Evolutionary conservation across 2,888 invertebrate genomes (phyloP), one percentile per base, ranked within the genome.

Genomic region (Caenorhabditis angaria): DNA sequence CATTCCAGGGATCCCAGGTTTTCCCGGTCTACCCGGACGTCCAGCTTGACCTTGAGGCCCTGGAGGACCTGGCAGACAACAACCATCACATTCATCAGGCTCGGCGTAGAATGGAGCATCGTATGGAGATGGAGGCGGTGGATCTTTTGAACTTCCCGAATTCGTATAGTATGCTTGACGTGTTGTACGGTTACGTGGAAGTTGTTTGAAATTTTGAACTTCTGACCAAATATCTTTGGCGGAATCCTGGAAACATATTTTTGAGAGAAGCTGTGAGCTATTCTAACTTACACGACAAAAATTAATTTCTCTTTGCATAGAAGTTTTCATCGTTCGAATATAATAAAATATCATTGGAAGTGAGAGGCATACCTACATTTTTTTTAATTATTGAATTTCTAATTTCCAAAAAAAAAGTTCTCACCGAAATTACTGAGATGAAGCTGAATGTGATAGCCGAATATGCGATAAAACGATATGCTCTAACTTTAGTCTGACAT

Each of bases 1-100:
- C 14, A 74, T 20, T 24, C 78, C 78, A 4, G 71, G 70, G 14
- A 70, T 62, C 8, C 78, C 78, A 8, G 76, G 74, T 22, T 68
- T 68, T 4, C 73, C 73, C 3, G 73, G 73, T 0, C 63, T 53
- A 0, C 78, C 78, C 5, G 71, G 75, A 2, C 72, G 61, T 0
- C 77, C 78, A 8, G 70, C 50, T 47, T 67, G 69, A 1, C 78
- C 78, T 12, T 35, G 55, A 0, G 76, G 67, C 0, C 78, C 73
- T 0, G 65, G 65, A 2, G 65, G 28, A 0, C 73, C 73, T 1
- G 68, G 62, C 5, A 58, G 47, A 12, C 73, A 73, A 50, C 73
- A 73, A 8, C 58, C 65, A 1, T 62, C 61, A 25, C 73, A 73
- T 0, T 69, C 54, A n/a, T 61, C 55, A 0, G 27, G 5, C 12